A percentile compares a stretch with the other conserved stretches of the same genome.
Conservation (phyloP, 2,888 invertebrate genomes). For the Carpatolechia fugitivella region DNA sequence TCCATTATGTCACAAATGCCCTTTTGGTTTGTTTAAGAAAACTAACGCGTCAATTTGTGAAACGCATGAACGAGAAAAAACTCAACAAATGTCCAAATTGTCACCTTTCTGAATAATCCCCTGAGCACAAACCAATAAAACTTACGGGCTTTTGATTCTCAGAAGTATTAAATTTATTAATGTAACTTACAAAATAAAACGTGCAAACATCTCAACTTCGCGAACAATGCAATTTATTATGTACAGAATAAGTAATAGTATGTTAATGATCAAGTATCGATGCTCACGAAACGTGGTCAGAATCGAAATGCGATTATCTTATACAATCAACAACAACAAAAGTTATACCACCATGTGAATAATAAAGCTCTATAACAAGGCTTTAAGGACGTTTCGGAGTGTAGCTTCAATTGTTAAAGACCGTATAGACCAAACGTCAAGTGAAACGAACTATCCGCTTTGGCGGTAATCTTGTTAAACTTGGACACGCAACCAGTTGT, state of each 20-base stretch:
- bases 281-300: slow-evolving; percentile 22
- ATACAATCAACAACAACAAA: slow-evolving; percentile 38
- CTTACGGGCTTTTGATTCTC: too few species aligned
- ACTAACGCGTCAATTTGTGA: too few species aligned
- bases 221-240: slow-evolving; percentile 4
- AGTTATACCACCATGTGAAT: background rate
- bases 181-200: background rate
- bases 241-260: background rate
- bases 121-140: too few species aligned
- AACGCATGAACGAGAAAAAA: too few species aligned
- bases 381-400: too few species aligned
- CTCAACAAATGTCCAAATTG: too few species aligned
- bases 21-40: too few species aligned
- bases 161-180: background rate
- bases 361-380: background rate
- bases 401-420: background rate
- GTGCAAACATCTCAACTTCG: background rate
- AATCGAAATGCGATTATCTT: slow-evolving; percentile 49
- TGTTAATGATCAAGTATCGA: slow-evolving; percentile 6
- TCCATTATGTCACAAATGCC: too few species aligned
- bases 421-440: background rate
- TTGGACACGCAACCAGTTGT: slow-evolving; percentile 53
- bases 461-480: slow-evolving; percentile 40
- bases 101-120: too few species aligned
- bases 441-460: background rate